Percentiles rank a stretch among this genome's conserved stretches.
Conservation (phyloP, 35 echinoderm and acorn worm species). For the Anneissia japonica region DNA sequence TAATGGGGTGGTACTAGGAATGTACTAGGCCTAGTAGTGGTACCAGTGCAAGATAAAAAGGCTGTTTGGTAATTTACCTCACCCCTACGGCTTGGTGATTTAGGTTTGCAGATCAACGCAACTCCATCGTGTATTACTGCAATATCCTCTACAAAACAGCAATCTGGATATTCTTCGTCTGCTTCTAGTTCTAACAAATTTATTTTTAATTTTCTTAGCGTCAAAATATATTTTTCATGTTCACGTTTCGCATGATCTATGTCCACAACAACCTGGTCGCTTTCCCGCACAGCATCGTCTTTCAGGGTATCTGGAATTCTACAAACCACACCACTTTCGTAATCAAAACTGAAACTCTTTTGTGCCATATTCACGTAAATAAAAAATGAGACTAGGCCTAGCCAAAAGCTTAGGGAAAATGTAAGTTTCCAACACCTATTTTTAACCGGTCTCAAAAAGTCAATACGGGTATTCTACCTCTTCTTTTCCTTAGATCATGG, state of each 20-base stretch:
- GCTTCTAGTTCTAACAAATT: conserved; percentile 61
- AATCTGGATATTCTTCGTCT: conserved; percentile 70
- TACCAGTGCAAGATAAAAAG: conserved; percentile 53
- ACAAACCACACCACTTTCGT: conserved; percentile 61
- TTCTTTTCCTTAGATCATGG: no score
- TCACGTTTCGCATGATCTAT: conserved; percentile 67
- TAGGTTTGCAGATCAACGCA: conserved; percentile 54
- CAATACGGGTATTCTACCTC: no score
- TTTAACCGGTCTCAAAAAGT: no score
- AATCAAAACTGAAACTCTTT: conserved; percentile 41
- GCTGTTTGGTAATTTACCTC: conserved; percentile 75
- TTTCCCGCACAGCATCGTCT: conserved; percentile 22
- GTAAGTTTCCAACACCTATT: no score
- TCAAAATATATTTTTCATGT: conserved; percentile 84
- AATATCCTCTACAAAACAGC: conserved; percentile 80
- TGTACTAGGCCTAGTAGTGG: conserved; percentile 50
- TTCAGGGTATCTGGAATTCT: conserved; percentile 82
- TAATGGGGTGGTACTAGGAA: no score
- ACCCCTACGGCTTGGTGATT: conserved; percentile 23
- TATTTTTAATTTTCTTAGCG: conserved; percentile 84
- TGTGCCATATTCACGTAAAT: background rate
- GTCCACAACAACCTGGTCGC: conserved; percentile 47
- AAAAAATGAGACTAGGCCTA: no score
- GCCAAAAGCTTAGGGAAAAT: no score
- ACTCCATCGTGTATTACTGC: conserved; percentile 70